These are phyloP conservation scores for Xylota segnis DNA, from an alignment of 2,888 invertebrate genomes.

Conservation along the genomic window DNA sequence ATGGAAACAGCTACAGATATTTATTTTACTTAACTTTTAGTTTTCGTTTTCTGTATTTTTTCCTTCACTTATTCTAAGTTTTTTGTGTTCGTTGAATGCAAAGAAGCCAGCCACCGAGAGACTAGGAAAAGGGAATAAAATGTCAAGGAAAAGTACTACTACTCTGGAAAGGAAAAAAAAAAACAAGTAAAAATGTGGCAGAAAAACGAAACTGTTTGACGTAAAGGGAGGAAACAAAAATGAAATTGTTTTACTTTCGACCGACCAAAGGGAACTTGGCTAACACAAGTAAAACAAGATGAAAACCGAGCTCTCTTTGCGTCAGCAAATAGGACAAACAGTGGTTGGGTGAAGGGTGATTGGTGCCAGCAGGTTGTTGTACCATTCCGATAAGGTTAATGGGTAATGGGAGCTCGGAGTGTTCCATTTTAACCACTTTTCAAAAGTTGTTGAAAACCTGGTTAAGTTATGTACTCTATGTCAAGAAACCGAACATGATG, in stretches of 20 bases:
- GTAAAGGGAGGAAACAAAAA: constrained; percentile 10
- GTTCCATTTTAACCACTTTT: no score
- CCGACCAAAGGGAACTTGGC: not conserved
- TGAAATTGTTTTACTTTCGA: constrained; percentile 25
- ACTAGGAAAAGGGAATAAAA: constrained; percentile 45
- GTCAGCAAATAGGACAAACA: no score
- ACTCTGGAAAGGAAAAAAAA: no score
- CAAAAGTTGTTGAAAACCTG: no score
- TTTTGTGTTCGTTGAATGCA: constrained; percentile 2
- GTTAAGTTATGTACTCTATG: no score
- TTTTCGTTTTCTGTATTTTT: constrained; percentile 1
- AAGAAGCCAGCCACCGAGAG: not conserved
- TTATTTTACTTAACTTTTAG: constrained; percentile 33
- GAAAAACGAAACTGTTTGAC: constrained; percentile 32
- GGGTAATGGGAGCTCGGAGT: no score
- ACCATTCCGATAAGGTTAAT: no score
- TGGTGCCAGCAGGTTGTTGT: no score
- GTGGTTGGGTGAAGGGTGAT: no score
- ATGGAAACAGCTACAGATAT: constrained; percentile 13
- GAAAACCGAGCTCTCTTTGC: no score
- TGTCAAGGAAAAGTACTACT: constrained; percentile 59
- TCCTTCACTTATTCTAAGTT: not conserved
- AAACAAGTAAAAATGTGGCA: constrained; percentile 26
- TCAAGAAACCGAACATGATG: no score
- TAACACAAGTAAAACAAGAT: no score